Conservation (phyloP, 1,140 invertebrate species). For the Psix sp. region DNA sequence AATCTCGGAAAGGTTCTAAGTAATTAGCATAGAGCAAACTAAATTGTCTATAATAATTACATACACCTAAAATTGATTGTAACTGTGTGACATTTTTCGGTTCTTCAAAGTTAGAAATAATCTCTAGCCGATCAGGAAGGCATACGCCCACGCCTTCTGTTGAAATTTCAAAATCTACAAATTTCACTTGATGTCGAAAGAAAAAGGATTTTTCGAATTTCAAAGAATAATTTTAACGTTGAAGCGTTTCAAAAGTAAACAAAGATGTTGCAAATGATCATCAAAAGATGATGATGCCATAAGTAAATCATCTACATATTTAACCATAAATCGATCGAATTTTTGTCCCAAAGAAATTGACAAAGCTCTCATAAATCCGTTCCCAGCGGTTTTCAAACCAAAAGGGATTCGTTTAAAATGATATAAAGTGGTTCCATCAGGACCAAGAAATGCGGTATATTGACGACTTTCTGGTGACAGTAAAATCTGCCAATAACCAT, state of each 20-base stretch:
- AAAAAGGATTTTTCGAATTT: slow-evolving; percentile 5
- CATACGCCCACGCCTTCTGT: neutral
- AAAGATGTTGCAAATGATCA: neutral
- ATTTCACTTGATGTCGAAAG: neutral
- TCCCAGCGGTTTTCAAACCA: slow-evolving; percentile 64
- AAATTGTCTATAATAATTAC: slow-evolving; percentile 8
- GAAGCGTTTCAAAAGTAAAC: neutral
- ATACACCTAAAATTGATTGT: slow-evolving; percentile 8
- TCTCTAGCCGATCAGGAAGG: neutral
- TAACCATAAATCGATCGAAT: neutral
- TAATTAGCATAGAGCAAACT: neutral
- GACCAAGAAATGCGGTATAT: slow-evolving; percentile 63
- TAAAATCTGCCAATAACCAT: slow-evolving; percentile 67
- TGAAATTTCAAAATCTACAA: neutral
- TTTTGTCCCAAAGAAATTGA: neutral
- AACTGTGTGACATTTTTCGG: slow-evolving; percentile 6
- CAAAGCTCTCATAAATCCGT: slow-evolving; percentile 57
- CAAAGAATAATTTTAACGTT: slow-evolving; percentile 1
- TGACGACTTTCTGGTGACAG: slow-evolving; percentile 46
- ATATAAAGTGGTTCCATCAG: slow-evolving; percentile 53
- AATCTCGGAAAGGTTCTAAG: slow-evolving; percentile 27
- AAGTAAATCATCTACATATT: neutral
- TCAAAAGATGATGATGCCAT: neutral
- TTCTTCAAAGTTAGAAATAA: slow-evolving; percentile 6
- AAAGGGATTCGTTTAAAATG: slow-evolving; percentile 64